phyloP scores from a whole-genome alignment of 2,888 invertebrate genomes.

The Drosophila fungiperda region DNA sequence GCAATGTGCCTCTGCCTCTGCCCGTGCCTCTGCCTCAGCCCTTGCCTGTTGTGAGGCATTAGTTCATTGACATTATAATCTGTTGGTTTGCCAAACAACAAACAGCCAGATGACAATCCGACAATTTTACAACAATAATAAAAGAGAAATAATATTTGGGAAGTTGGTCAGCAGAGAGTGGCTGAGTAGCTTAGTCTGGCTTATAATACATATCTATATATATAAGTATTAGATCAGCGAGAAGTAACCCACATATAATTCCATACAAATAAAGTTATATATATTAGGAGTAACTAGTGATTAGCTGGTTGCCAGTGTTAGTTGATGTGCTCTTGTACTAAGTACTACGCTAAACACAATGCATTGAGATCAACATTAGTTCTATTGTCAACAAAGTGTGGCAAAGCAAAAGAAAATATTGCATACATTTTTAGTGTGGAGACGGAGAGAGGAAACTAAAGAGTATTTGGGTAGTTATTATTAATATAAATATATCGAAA shows the following conservation, averaged over 20 bases:
- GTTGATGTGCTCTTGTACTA: conserved; percentile 32
- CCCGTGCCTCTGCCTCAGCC: conserved; percentile 8
- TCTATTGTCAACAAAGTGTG: conserved; percentile 36
- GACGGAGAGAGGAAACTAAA: conserved; percentile 23
- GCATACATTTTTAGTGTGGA: conserved; percentile 4
- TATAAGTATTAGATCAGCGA: conserved; percentile 1
- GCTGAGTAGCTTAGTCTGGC: not conserved
- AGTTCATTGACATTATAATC: conserved; percentile 69
- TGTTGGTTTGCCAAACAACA: conserved; percentile 42
- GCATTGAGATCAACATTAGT: conserved; percentile 31
- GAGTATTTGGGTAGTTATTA: conserved; percentile 4
- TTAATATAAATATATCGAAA: conserved; percentile 27
- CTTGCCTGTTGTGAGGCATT: conserved; percentile 24
- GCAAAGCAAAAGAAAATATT: conserved; percentile 22
- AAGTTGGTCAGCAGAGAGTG: conserved; percentile 22
- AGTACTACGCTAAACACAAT: conserved; percentile 38
- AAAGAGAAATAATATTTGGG: conserved; percentile 13
- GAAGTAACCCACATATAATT: not conserved
- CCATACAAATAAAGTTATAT: not conserved
- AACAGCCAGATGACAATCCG: conserved; percentile 44
- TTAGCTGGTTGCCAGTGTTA: conserved; percentile 34
- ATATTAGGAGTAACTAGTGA: conserved; percentile 16
- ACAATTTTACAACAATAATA: conserved; percentile 21
- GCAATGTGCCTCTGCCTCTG: conserved; percentile 48
- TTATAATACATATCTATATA: not conserved